Evolutionary conservation across 2,797 vertebrate species (phyloP), one percentile per base, ranked within the genome.

Genomic region (Petrocephalus schoutedeni): DNA sequence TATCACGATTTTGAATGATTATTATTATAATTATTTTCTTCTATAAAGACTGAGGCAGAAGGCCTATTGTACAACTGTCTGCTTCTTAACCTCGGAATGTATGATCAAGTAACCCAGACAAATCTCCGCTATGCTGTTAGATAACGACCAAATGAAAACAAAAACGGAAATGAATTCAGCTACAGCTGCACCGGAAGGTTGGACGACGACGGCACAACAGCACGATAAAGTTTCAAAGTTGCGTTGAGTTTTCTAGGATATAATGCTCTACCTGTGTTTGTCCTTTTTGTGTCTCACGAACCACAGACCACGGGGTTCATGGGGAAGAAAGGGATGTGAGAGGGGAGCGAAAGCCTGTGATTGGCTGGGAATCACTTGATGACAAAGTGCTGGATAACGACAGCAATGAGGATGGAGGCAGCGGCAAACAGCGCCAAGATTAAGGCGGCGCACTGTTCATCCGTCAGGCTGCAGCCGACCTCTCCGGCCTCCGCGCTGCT

Each of bases 381-480:
- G 93, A 99, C 97, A 83, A 99, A 98, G 96, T 99, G 98, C 96
- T 99, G 98, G 94, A 99, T 99, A 93, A 98, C 95, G 90, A 99
- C 98, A 92, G 98, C 98, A 90, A 99, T 98, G 93, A 98, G 95
- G 93, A 99, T 98, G 95, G 98, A 98, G 90, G 98, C 97, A 92
- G 97, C 93, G 86, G 98, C 98, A 23, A 99, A 98, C 41, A 98
- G 95, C 94, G 97, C 97, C 90, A 99, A 97, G 95, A 99, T 97
- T 93, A 99, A 96, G 61, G 98, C 97, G 3, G 98, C 98, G 56
- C 98, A 99, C 95, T 97, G 98, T 95, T 99, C 98, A 2, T 99
- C 98, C 0, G 96, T 98, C 54, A 99, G 95, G 58, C 96, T 96
- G 90, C 96, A 96, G 88, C 93, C 92, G 90, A 95, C 93, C 92